Evolutionary conservation across 23 tunicate genomes (phyloP).

Genomic region (Halocynthia aurantium): DNA sequence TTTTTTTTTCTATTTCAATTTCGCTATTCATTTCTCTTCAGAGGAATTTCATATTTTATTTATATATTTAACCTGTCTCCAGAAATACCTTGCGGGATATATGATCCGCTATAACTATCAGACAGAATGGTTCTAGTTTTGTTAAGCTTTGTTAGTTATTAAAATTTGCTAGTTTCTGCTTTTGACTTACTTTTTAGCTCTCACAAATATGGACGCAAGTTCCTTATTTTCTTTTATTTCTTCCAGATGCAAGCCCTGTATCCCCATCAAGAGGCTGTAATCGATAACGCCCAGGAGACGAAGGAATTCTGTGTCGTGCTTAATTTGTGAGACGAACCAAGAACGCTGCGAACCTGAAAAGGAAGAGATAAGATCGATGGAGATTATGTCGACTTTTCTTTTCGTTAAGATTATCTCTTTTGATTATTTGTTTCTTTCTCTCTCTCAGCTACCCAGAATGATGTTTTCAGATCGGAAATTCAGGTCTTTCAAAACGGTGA

Average conservation of each 20-base stretch:
- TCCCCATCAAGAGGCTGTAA: conserved; percentile 80
- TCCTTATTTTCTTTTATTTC: conserved; percentile 34
- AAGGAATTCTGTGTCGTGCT: conserved; percentile 70
- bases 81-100: no score
- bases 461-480: conserved; percentile 39
- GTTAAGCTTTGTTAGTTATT: no score
- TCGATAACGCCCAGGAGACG: conserved; percentile 65
- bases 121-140: no score
- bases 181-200: conserved; percentile 50
- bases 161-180: no score
- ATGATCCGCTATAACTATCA: no score
- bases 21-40: no score
- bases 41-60: no score
- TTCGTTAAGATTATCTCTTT: neutral
- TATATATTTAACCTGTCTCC: no score
- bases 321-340: conserved; percentile 70
- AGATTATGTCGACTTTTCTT: no score
- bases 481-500: conserved; percentile 47
- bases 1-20: no score
- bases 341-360: conserved; percentile 55
- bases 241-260: conserved; percentile 54
- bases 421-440: neutral
- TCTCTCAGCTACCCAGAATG: conserved; percentile 27
- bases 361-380: neutral
- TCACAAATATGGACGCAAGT: conserved; percentile 36